Base-by-base conservation (phyloP, 2,888 invertebrate species). In the Rotaria sp. region DNA sequence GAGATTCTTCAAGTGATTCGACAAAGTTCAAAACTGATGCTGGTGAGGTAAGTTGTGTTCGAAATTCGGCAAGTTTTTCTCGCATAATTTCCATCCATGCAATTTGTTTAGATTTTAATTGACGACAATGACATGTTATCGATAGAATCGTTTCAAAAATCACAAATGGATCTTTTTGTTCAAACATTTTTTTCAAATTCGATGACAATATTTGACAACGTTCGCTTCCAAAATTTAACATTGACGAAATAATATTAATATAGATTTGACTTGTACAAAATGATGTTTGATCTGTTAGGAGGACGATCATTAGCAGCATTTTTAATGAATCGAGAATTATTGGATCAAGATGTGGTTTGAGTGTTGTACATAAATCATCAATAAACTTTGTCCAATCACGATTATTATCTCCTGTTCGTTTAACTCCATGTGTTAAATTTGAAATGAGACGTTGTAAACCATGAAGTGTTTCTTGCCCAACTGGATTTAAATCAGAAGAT, bases 181-280 rank as follows among this genome's bases (percentile, higher is more conserved):
- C 35, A 2, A 35, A 35, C 35, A 74, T 2, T 38, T 74, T 74
- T 38, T 74, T 35, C 74, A 74, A 74, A 74, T 74, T 8, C 2
- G 35, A 74, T 18, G 74, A 74, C 15, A 74, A 74, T 7, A 30
- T 13, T 74, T 35, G 74, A 18, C 74, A 74, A 74, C 74, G 74
- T 11, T 74, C 74, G 15, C 10, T 74, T 8, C 74, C 74, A 74
- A 74, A 74, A 74, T 74, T 74, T 74, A 74, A 74, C 74, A 74
- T 74, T 35, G 74, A 5, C 1, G 74, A 74, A 74, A 74, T 18
- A 26, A 74, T 74, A 38, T 15, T 74, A 13, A 35, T 74, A 38
- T 35, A 74, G 2, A 18, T 38, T 74, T 74, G 35, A 74, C 35
- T 74, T 4, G 4, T 35, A 35, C 74, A 74, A 18, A 21, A 5